Conservation (phyloP, 2,797 vertebrate species). For the Trichosurus vulpecula region DNA sequence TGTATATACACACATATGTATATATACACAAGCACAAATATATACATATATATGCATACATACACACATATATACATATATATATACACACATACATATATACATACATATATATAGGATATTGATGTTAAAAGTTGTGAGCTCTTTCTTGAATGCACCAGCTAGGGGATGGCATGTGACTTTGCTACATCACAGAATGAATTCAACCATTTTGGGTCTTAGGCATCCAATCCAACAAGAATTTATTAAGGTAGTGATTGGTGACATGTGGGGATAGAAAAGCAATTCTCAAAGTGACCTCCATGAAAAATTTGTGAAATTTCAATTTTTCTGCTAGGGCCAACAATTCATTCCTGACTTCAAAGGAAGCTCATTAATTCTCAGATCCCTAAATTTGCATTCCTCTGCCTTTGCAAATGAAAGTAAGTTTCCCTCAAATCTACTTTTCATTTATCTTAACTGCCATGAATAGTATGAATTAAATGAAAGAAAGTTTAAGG, state of each 20-base stretch:
- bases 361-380: background rate
- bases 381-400: background rate
- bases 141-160: background rate
- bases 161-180: background rate
- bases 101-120: background rate
- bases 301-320: background rate
- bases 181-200: background rate
- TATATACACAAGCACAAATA: too few species aligned
- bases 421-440: background rate
- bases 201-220: background rate
- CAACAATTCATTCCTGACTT: background rate
- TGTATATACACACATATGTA: too few species aligned
- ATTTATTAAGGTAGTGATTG: background rate
- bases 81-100: too few species aligned
- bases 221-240: background rate
- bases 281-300: background rate
- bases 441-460: background rate
- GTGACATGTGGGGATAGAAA: background rate
- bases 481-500: background rate
- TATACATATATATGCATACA: too few species aligned
- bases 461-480: background rate
- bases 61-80: too few species aligned
- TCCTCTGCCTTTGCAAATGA: background rate
- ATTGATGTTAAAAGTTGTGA: background rate
- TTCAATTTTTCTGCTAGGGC: background rate